phyloP scores from a whole-genome alignment of 2,797 vertebrate genomes.

The Falco concolor region DNA sequence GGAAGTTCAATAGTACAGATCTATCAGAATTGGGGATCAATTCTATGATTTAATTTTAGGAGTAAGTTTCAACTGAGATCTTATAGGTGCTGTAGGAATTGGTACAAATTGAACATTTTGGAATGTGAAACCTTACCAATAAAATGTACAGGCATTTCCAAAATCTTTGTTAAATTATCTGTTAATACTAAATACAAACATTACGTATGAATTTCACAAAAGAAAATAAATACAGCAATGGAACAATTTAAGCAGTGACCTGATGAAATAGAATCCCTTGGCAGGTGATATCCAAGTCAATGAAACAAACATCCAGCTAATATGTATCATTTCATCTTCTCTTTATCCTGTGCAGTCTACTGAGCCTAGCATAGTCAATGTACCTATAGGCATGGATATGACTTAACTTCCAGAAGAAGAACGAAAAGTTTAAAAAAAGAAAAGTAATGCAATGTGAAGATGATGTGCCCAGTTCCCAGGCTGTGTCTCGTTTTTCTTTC shows the following conservation, averaged over 20 bases:
- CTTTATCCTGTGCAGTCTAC: neutral
- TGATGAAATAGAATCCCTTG: neutral
- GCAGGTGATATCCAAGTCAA: neutral
- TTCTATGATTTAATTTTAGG: neutral
- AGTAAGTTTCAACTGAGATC: neutral
- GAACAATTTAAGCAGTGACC: neutral
- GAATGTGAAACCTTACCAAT: neutral
- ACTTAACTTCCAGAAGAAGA: neutral
- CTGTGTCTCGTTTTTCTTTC: conserved; percentile 7
- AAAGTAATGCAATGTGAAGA: neutral
- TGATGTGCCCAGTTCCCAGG: neutral
- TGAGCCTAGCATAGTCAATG: neutral
- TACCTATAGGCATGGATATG: neutral
- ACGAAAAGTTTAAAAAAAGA: neutral
- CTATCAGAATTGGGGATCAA: neutral
- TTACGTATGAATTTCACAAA: neutral
- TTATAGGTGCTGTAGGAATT: neutral
- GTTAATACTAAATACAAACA: neutral
- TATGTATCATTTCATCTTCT: neutral
- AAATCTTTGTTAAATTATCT: neutral
- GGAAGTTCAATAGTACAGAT: neutral
- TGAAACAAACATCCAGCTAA: neutral
- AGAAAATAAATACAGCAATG: neutral
- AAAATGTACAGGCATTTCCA: neutral
- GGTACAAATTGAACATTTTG: neutral